Conservation (phyloP, 1,140 invertebrate species). For the Antheraea mylitta region DNA sequence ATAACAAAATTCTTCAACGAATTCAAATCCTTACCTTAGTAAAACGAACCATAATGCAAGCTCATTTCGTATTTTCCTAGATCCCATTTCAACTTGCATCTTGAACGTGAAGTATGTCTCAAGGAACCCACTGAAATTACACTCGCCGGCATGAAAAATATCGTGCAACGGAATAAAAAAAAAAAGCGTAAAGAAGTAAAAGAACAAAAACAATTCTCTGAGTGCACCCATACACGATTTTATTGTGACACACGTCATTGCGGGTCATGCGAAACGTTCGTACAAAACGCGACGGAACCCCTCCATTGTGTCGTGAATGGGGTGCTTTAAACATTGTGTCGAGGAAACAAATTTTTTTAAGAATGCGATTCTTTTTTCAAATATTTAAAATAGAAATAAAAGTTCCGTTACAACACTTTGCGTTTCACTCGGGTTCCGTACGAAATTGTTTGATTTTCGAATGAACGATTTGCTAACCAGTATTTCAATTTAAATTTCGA, state of each 20-base stretch:
- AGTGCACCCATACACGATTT: slow-evolving; percentile 65
- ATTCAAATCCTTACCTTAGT: slow-evolving; percentile 1
- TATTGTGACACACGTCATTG: slow-evolving; percentile 63
- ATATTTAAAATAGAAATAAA: slow-evolving; percentile 14
- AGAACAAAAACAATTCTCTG: slow-evolving; percentile 66
- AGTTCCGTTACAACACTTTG: slow-evolving; percentile 31
- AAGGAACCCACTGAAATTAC: slow-evolving; percentile 62
- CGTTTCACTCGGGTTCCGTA: slow-evolving; percentile 13
- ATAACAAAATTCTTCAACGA: background rate
- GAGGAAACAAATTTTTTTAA: slow-evolving; percentile 69
- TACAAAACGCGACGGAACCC: slow-evolving; percentile 44
- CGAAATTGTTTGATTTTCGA: slow-evolving; percentile 1
- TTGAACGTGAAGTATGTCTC: slow-evolving; percentile 43
- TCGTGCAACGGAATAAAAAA: slow-evolving; percentile 38
- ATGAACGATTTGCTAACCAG: background rate
- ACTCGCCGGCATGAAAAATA: slow-evolving; percentile 49
- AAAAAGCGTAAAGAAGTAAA: slow-evolving; percentile 17
- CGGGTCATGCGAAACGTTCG: slow-evolving; percentile 54
- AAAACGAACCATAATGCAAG: background rate
- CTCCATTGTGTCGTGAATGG: slow-evolving; percentile 66
- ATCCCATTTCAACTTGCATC: slow-evolving; percentile 30
- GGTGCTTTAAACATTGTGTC: slow-evolving; percentile 59
- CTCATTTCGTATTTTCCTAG: slow-evolving; percentile 6
- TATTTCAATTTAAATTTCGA: too few relatives aligned
- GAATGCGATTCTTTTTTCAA: slow-evolving; percentile 58